These are phyloP conservation scores for Mormyrus lacerda DNA, from an alignment of 2,113 vertebrate species.

Conservation along the genomic window DNA sequence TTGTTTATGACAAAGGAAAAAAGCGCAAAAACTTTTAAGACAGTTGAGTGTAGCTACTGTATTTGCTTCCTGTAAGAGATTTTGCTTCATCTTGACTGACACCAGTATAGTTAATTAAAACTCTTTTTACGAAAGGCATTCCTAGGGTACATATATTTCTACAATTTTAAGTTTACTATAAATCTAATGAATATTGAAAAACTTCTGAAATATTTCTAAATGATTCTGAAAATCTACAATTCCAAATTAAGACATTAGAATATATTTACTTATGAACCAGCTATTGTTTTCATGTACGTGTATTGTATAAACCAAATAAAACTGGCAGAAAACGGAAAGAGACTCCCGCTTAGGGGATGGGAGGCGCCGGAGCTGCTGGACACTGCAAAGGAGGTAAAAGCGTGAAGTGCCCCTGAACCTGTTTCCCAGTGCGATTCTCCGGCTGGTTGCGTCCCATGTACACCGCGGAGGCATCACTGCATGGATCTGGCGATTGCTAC, in stretches of 20 bases:
- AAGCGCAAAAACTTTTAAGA: not conserved
- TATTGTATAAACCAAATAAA: not conserved
- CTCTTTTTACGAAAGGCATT: not conserved
- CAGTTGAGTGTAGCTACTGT: not conserved
- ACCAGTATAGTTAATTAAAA: not conserved
- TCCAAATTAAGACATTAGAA: not conserved
- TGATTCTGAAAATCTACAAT: not conserved
- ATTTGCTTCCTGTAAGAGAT: not conserved
- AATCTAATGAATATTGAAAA: not conserved
- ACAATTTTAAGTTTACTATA: not conserved
- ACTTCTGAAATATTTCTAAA: not conserved
- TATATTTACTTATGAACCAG: not conserved
- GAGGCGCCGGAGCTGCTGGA: not conserved
- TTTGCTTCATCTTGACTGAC: not conserved
- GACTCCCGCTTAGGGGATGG: not conserved
- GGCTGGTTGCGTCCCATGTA: not conserved
- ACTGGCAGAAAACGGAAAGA: not conserved
- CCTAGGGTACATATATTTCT: not conserved
- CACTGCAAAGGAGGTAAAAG: not conserved
- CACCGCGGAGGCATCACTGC: not conserved
- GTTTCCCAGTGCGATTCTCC: not conserved
- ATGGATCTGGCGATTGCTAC: not conserved
- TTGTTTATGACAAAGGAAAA: not conserved
- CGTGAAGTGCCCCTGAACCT: not conserved
- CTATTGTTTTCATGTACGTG: not conserved